phyloP scores from a whole-genome alignment of 2,888 invertebrate species.

The Netelia virgata region DNA sequence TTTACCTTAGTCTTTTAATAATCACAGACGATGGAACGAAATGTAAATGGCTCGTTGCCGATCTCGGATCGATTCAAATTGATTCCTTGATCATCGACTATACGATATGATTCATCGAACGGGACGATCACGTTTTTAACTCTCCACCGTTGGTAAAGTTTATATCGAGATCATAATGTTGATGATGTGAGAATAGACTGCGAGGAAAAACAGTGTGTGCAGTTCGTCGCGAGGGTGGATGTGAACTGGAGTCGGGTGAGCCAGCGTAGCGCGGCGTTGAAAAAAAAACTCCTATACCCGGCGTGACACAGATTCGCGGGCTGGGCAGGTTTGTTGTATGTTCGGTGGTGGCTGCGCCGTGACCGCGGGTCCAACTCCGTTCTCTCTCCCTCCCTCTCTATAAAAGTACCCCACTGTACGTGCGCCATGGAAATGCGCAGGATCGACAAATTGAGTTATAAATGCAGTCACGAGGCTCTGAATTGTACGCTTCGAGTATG shows the following conservation, averaged over 20 bases:
- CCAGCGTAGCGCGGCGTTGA: conserved; percentile 44
- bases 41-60: conserved; percentile 4
- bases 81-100: background rate
- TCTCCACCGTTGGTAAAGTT: background rate
- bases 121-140: background rate
- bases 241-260: conserved; percentile 70
- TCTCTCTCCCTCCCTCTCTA: conserved; percentile 5
- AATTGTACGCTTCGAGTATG: conserved; percentile 16
- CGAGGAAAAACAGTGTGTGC: conserved; percentile 1
- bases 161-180: background rate
- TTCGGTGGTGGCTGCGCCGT: conserved; percentile 74
- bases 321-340: conserved; percentile 65
- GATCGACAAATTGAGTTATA: conserved; percentile 63
- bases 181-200: background rate
- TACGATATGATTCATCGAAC: background rate
- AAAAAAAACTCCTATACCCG: conserved; percentile 71
- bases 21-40: conserved; percentile 46
- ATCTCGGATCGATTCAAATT: background rate
- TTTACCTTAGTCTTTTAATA: conserved; percentile 50
- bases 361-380: conserved; percentile 69
- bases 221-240: conserved; percentile 69
- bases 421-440: conserved; percentile 56
- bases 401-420: conserved; percentile 22
- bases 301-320: conserved; percentile 78
- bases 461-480: conserved; percentile 60